Conservation (phyloP, 1,140 invertebrate genomes). For the Drosophila santomea region DNA sequence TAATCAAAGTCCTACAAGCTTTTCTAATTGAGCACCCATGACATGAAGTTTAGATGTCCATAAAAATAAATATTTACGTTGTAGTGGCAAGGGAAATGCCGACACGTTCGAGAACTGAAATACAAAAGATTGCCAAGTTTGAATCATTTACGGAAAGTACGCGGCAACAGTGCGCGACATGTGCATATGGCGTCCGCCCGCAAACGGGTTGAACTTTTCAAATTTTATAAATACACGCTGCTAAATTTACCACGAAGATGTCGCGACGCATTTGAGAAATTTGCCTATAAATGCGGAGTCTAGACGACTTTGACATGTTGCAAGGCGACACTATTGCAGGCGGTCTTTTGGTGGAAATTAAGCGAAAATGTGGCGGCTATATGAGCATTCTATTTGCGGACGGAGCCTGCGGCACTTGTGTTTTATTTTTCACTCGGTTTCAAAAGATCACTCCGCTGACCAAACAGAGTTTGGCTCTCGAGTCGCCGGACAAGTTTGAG, state of each 20-base stretch:
- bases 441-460: constrained; percentile 41
- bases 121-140: constrained; percentile 45
- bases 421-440: constrained; percentile 2
- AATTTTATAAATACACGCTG: constrained; percentile 66
- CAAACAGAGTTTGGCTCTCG: constrained; percentile 16
- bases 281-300: constrained; percentile 57
- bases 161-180: constrained; percentile 34
- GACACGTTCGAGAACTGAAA: constrained; percentile 27
- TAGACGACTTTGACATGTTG: constrained; percentile 71
- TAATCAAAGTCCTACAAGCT: constrained; percentile 6
- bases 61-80: constrained; percentile 7
- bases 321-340: constrained; percentile 42
- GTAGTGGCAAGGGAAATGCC: constrained; percentile 39
- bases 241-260: constrained; percentile 72
- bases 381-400: constrained; percentile 55
- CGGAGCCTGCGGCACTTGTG: constrained; percentile 9
- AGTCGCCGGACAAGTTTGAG: constrained; percentile 45
- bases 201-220: constrained; percentile 57
- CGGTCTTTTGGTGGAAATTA: constrained; percentile 32
- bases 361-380: constrained; percentile 25
- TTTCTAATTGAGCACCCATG: constrained; percentile 23
- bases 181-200: constrained; percentile 22
- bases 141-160: constrained; percentile 30
- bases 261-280: constrained; percentile 72
- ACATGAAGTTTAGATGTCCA: not conserved